These are phyloP conservation scores for Limnodromus scolopaceus DNA, from an alignment of 2,797 vertebrate species.

Conservation along the genomic window DNA sequence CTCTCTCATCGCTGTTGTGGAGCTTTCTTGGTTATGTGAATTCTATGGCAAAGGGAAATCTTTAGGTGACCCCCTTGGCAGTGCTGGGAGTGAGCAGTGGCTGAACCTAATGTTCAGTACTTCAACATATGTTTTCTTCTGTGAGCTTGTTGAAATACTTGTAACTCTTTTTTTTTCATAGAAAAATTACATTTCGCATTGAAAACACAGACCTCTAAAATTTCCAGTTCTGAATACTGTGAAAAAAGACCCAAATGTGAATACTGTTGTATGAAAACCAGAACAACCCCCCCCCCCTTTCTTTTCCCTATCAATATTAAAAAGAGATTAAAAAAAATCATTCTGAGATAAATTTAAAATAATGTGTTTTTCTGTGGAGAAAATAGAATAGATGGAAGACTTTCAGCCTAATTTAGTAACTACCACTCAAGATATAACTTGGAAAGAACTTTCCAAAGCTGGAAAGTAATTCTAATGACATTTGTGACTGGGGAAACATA, in stretches of 20 bases:
- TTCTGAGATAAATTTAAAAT: slow-evolving; percentile 27
- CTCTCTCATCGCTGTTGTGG: rapidly evolving
- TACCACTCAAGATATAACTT: slow-evolving; percentile 26
- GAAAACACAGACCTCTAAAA: not conserved
- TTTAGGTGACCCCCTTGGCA: not conserved
- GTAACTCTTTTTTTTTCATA: not conserved
- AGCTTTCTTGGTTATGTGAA: not conserved
- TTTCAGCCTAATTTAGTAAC: slow-evolving; percentile 46
- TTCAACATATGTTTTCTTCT: not conserved
- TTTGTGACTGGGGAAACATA: slow-evolving; percentile 24
- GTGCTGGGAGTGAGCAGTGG: not conserved
- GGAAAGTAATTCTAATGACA: slow-evolving; percentile 33
- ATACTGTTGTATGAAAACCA: not conserved
- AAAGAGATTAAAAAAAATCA: not conserved
- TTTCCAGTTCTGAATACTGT: not conserved
- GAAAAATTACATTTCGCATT: not conserved
- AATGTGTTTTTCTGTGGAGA: not conserved
- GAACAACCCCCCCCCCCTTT: not conserved
- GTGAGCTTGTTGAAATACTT: not conserved
- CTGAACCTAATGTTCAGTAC: not conserved
- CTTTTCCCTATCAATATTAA: not conserved
- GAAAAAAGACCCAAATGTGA: not conserved
- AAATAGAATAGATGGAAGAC: slow-evolving; percentile 46
- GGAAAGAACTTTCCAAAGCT: slow-evolving; percentile 45
- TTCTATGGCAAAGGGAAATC: not conserved